These are phyloP conservation scores for Hystrix brachyura DNA, from an alignment of 2,113 vertebrate genomes.

Conservation along the genomic window DNA sequence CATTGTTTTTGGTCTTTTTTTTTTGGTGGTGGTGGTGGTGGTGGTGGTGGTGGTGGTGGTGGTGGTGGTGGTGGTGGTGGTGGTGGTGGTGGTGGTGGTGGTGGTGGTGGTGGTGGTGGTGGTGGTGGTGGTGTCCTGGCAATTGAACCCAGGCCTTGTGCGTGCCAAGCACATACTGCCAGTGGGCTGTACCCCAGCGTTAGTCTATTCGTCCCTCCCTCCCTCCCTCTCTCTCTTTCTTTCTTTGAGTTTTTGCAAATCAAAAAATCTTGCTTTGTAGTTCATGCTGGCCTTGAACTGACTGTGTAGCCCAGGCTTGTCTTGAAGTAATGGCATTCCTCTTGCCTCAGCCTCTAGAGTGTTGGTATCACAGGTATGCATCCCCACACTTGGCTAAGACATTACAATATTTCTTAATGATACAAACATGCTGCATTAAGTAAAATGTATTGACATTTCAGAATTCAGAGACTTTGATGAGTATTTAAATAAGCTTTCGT, in stretches of 20 bases:
- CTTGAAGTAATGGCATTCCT: neutral
- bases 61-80: neutral
- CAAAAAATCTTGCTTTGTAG: neutral
- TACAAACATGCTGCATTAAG: neutral
- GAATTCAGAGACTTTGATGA: constrained; percentile 41
- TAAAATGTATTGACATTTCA: constrained; percentile 54
- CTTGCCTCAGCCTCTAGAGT: neutral
- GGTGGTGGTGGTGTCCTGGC: neutral
- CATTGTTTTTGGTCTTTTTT: constrained; percentile 67
- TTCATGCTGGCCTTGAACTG: neutral
- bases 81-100: too few relatives aligned
- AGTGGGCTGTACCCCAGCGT: neutral
- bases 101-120: too few relatives aligned
- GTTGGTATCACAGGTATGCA: too few relatives aligned
- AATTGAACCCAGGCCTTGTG: neutral
- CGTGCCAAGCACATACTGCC: neutral
- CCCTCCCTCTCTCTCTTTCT: neutral
- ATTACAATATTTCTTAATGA: neutral
- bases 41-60: neutral
- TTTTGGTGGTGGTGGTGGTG: too few relatives aligned
- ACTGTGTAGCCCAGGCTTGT: neutral
- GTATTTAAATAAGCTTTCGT: constrained; percentile 59
- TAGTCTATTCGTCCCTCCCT: neutral
- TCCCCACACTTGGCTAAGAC: too few relatives aligned
- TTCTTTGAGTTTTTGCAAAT: neutral